Percentiles rank a stretch among this genome's conserved stretches.
These are phyloP conservation scores for Amorpha juglandis DNA, from an alignment of 2,888 invertebrate genomes.

Conservation along the genomic window DNA sequence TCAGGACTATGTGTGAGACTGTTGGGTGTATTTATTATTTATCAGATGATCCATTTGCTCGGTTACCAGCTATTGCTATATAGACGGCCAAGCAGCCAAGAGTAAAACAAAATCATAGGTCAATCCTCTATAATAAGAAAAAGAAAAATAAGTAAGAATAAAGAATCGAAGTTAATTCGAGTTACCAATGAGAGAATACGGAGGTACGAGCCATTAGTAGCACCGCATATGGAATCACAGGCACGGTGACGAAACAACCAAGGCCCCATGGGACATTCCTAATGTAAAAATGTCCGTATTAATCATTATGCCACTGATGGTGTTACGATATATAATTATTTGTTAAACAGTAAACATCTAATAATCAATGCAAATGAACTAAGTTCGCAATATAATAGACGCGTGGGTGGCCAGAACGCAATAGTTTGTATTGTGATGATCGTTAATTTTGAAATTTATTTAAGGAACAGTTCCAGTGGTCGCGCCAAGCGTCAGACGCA, in stretches of 20 bases:
- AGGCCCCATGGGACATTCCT: slow-evolving; percentile 29
- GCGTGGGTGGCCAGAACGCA: neutral
- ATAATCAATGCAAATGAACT: neutral
- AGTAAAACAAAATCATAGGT: no score
- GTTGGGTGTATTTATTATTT: no score
- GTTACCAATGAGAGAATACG: neutral
- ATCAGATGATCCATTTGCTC: no score
- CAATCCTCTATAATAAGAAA: no score
- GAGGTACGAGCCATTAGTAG: slow-evolving; percentile 5
- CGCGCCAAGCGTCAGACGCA: no score
- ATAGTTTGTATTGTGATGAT: neutral
- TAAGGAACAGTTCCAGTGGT: no score
- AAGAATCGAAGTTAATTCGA: no score
- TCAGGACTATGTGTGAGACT: no score
- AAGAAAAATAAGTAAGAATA: no score
- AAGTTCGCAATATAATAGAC: neutral
- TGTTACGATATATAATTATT: neutral
- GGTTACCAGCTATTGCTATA: no score
- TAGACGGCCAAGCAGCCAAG: no score
- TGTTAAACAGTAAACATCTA: neutral
- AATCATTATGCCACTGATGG: slow-evolving; percentile 20
- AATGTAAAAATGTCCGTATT: slow-evolving; percentile 25
- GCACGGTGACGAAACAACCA: slow-evolving; percentile 28
- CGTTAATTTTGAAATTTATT: neutral
- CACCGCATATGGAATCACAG: neutral